A percentile compares a stretch with the other conserved stretches of the same genome.
Conservation (phyloP, 2,888 invertebrate genomes). For the Stratiomys singularior region DNA sequence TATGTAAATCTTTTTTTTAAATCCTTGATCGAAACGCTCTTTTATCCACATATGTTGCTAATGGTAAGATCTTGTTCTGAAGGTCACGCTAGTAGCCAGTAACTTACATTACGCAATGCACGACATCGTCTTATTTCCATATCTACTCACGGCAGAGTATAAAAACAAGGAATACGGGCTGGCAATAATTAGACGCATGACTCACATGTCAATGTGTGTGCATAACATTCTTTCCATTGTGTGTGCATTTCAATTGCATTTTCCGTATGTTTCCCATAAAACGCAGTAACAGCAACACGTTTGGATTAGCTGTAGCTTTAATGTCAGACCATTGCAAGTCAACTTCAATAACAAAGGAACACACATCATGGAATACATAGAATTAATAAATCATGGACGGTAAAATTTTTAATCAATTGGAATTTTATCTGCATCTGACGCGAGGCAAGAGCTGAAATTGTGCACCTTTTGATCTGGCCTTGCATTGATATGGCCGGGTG, state of each 20-base stretch:
- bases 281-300: slow-evolving; percentile 30
- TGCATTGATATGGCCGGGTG: background rate
- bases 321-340: background rate
- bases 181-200: slow-evolving; percentile 36
- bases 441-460: slow-evolving; percentile 22
- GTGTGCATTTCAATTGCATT: slow-evolving; percentile 35
- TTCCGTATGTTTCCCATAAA: slow-evolving; percentile 38
- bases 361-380: slow-evolving; percentile 15
- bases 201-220: slow-evolving; percentile 26
- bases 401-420: slow-evolving; percentile 37
- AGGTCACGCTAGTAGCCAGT: background rate
- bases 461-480: slow-evolving; percentile 2
- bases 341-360: slow-evolving; percentile 29
- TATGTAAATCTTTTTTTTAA: too few species aligned
- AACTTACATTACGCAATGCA: background rate
- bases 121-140: slow-evolving; percentile 15
- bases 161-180: too few species aligned
- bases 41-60: too few species aligned
- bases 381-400: slow-evolving; percentile 41
- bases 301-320: slow-evolving; percentile 11
- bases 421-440: slow-evolving; percentile 35
- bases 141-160: background rate
- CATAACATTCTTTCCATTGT: slow-evolving; percentile 7
- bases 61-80: too few species aligned
- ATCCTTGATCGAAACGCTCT: too few species aligned